Percentiles rank a stretch among this genome's conserved stretches.
Conservation (phyloP, 2,113 vertebrate genomes). For the Oreocharis arfaki region DNA sequence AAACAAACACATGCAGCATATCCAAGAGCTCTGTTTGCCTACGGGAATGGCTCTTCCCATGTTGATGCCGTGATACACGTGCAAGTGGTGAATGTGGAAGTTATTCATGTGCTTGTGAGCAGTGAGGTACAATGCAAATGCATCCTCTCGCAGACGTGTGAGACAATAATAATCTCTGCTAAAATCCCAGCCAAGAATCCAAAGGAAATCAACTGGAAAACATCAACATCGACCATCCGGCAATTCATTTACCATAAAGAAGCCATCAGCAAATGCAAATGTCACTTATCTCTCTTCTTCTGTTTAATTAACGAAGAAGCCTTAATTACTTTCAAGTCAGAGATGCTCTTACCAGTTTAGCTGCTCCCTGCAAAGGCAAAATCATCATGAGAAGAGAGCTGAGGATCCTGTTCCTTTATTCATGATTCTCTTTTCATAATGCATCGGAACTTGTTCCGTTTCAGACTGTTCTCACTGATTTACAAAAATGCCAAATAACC, state of each 20-base stretch:
- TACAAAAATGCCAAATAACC: background rate
- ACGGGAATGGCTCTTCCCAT: background rate
- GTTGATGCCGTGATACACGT: background rate
- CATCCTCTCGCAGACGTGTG: background rate
- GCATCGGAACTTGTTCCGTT: background rate
- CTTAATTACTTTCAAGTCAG: slow-evolving; percentile 32
- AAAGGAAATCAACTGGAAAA: slow-evolving; percentile 43
- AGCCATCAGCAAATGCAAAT: slow-evolving; percentile 26
- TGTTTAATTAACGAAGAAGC: slow-evolving; percentile 40
- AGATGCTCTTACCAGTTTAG: background rate
- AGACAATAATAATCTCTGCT: slow-evolving; percentile 9
- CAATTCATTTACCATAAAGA: slow-evolving; percentile 32
- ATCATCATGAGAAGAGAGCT: background rate
- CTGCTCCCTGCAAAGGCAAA: background rate
- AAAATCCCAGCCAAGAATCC: slow-evolving; percentile 9
- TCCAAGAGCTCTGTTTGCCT: background rate
- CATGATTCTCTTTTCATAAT: background rate
- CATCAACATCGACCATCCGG: slow-evolving; percentile 10
- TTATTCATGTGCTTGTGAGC: background rate
- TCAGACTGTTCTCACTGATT: background rate
- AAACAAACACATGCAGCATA: background rate
- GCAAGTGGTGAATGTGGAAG: background rate
- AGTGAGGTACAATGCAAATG: background rate
- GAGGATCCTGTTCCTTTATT: background rate
- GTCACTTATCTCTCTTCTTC: background rate